Conservation (phyloP, 2,888 invertebrate genomes). For the Osedax frankpressi region DNA sequence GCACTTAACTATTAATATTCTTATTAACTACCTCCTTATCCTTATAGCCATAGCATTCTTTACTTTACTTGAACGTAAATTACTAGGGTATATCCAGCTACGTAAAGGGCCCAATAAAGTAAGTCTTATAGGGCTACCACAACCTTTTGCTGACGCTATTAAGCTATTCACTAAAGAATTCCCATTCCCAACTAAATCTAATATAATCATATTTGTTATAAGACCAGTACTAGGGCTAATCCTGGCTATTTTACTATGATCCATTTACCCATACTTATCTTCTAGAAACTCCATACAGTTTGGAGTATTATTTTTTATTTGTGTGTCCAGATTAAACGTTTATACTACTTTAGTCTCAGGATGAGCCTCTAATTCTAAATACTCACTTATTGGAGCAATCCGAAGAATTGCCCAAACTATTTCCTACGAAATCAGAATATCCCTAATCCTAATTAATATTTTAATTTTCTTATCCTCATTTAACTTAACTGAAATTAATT, state of each 20-base stretch:
- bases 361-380: slow-evolving; percentile 61
- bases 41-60: slow-evolving; percentile 60
- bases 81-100: slow-evolving; percentile 61
- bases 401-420: slow-evolving; percentile 61
- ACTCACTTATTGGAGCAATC: slow-evolving; percentile 58
- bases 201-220: not conserved
- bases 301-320: slow-evolving; percentile 56
- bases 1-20: slow-evolving; percentile 18
- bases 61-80: slow-evolving; percentile 58
- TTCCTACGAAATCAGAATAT: slow-evolving; percentile 63
- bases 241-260: slow-evolving; percentile 54
- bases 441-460: slow-evolving; percentile 55
- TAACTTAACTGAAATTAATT: slow-evolving; percentile 27
- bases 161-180: slow-evolving; percentile 57
- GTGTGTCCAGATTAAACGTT: slow-evolving; percentile 52
- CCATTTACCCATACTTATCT: slow-evolving; percentile 53
- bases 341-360: slow-evolving; percentile 53
- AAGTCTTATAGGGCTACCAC: slow-evolving; percentile 54
- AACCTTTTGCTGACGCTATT: slow-evolving; percentile 62
- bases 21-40: slow-evolving; percentile 37
- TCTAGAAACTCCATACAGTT: slow-evolving; percentile 53
- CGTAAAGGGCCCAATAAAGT: slow-evolving; percentile 65
- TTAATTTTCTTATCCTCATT: slow-evolving; percentile 50
- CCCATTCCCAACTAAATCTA: slow-evolving; percentile 48
- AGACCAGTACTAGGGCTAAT: slow-evolving; percentile 53